phyloP scores from a whole-genome alignment of 2,888 invertebrate species.

The Drosophila basisetae region DNA sequence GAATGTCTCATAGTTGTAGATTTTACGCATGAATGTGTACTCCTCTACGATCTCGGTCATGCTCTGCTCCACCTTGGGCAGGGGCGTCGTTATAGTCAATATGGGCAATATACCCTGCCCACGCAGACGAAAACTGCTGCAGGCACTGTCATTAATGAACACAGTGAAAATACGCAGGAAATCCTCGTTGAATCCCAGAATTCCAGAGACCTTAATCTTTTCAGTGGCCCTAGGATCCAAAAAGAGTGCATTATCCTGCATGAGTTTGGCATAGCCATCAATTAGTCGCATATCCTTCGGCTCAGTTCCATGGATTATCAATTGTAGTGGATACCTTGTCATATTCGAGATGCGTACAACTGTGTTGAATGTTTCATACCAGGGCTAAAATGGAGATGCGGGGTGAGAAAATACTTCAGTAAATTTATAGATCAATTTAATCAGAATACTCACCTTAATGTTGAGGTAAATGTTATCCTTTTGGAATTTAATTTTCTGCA shows the following conservation, averaged over 20 bases:
- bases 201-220: conserved; percentile 59
- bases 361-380: conserved; percentile 74
- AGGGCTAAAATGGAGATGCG: conserved; percentile 64
- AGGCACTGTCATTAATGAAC: conserved; percentile 73
- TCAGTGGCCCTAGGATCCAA: conserved; percentile 44
- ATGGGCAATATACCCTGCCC: conserved; percentile 82
- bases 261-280: conserved; percentile 68
- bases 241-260: conserved; percentile 38
- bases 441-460: conserved; percentile 59
- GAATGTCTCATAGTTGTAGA: conserved; percentile 78
- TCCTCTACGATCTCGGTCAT: conserved; percentile 66
- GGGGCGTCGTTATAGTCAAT: conserved; percentile 46
- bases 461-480: conserved; percentile 76
- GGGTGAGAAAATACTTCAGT: background rate
- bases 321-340: conserved; percentile 66
- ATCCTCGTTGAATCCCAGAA: conserved; percentile 76
- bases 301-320: conserved; percentile 23
- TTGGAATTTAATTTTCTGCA: conserved; percentile 64
- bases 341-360: conserved; percentile 66
- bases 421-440: background rate
- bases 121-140: conserved; percentile 59
- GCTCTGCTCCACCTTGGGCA: conserved; percentile 51
- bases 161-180: conserved; percentile 70
- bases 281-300: conserved; percentile 42
- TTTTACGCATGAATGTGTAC: conserved; percentile 64